phyloP scores from a whole-genome alignment of 2,888 invertebrate species.

The Troides aeacus region DNA sequence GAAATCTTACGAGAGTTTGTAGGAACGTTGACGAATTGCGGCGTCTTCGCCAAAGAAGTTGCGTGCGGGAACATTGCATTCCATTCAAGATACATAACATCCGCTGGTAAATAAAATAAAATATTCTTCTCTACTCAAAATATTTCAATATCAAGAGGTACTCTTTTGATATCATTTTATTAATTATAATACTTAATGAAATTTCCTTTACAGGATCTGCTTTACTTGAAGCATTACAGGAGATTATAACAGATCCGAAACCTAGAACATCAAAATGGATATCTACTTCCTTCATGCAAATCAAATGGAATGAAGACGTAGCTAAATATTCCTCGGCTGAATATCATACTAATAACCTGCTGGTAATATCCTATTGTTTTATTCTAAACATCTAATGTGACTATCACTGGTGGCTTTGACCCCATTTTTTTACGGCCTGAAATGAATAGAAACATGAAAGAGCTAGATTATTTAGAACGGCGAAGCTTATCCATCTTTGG shows the following conservation, averaged over 20 bases:
- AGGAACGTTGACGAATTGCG: neutral
- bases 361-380: constrained; percentile 59
- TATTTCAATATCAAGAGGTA: too few relatives aligned
- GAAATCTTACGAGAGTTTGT: constrained; percentile 25
- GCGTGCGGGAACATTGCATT: constrained; percentile 27
- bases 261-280: constrained; percentile 87
- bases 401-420: too few relatives aligned
- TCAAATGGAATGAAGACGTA: constrained; percentile 82
- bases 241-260: constrained; percentile 82
- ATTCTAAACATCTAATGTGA: too few relatives aligned
- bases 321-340: constrained; percentile 86
- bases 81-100: constrained; percentile 27
- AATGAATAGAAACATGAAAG: too few relatives aligned
- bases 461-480: too few relatives aligned
- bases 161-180: too few relatives aligned
- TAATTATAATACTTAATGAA: too few relatives aligned
- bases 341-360: constrained; percentile 90
- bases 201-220: constrained; percentile 70
- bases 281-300: constrained; percentile 86
- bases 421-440: too few relatives aligned
- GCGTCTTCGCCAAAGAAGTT: constrained; percentile 31
- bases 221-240: constrained; percentile 77
- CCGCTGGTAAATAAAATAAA: constrained; percentile 22
- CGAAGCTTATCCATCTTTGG: too few relatives aligned
- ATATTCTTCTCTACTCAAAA: too few relatives aligned